Conservation (phyloP, 2,888 invertebrate species). For the Saturnia japonica region DNA sequence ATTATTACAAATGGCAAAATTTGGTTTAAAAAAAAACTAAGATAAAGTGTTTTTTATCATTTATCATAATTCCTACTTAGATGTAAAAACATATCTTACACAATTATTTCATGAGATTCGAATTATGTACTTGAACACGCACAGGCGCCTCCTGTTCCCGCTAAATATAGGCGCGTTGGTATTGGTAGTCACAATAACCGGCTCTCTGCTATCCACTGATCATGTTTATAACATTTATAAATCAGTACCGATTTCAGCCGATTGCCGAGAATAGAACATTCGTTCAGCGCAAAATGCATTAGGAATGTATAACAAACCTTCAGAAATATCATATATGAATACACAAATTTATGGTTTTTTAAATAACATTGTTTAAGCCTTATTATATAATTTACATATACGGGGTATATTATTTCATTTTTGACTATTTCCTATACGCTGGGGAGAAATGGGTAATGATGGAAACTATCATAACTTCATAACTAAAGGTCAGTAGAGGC, state of each 20-base stretch:
- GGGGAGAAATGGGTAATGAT: too few relatives aligned
- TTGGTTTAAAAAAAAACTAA: neutral
- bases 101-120: neutral
- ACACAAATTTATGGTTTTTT: neutral
- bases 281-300: conserved; percentile 31
- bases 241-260: conserved; percentile 58
- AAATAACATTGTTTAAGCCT: neutral
- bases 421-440: neutral
- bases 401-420: conserved; percentile 2
- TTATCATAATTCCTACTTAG: neutral
- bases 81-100: neutral
- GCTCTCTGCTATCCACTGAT: conserved; percentile 64
- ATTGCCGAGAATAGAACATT: conserved; percentile 53
- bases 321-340: conserved; percentile 22
- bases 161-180: conserved; percentile 23
- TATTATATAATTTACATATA: neutral
- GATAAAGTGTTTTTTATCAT: neutral
- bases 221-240: conserved; percentile 63
- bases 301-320: conserved; percentile 24
- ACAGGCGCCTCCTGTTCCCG: conserved; percentile 14
- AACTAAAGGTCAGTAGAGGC: too few relatives aligned
- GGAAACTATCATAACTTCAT: too few relatives aligned
- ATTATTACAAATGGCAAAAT: neutral
- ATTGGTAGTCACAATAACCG: conserved; percentile 60
- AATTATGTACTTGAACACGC: neutral